These are phyloP conservation scores for Columba livia DNA, from an alignment of 2,113 vertebrate species.

Conservation along the genomic window DNA sequence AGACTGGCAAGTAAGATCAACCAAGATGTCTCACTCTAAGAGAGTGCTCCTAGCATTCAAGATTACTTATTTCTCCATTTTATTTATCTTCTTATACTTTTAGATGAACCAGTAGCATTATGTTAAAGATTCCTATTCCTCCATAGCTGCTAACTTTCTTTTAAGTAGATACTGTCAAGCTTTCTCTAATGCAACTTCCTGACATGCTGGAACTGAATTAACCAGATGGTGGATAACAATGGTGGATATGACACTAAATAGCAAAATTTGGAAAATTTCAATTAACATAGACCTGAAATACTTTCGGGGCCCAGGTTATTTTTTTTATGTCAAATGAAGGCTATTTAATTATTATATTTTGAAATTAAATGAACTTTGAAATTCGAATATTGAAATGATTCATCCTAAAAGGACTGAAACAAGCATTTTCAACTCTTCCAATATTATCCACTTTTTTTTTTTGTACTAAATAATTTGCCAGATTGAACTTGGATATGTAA, in stretches of 20 bases:
- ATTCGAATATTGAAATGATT: background rate
- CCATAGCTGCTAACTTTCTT: background rate
- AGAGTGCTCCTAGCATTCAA: background rate
- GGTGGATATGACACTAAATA: background rate
- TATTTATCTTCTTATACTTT: background rate
- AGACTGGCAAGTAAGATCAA: background rate
- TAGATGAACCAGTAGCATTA: background rate
- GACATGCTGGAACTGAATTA: background rate
- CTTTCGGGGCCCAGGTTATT: background rate
- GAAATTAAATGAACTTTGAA: background rate
- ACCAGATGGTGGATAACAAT: background rate
- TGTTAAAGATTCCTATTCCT: background rate
- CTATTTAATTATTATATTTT: background rate
- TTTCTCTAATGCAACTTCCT: background rate
- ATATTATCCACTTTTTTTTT: background rate
- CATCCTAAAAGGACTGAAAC: background rate
- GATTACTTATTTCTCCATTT: background rate
- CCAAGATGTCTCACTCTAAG: background rate
- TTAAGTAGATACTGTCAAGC: background rate
- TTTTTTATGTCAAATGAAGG: background rate
- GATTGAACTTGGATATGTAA: background rate
- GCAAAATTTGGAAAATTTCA: background rate
- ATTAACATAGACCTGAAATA: background rate
- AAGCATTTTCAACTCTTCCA: background rate
- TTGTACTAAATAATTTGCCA: background rate